A percentile compares a stretch with the other conserved stretches of the same genome.
Conservation (phyloP, 2,113 vertebrate genomes). For the Bothrops jararaca region DNA sequence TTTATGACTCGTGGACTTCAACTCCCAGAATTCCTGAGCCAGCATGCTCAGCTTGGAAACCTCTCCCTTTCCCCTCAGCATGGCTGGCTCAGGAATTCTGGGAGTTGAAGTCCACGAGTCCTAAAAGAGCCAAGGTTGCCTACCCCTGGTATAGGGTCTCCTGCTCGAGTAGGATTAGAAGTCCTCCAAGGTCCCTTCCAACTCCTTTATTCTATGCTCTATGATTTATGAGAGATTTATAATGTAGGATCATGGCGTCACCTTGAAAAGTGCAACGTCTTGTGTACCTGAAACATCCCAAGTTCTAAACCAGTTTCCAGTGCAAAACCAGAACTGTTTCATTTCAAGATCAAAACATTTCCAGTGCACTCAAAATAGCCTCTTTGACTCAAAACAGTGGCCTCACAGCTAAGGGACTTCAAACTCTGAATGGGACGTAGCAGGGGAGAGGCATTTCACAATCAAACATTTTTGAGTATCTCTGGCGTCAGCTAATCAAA, state of each 20-base stretch:
- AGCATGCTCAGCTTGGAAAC: too few relatives aligned
- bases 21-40: too few relatives aligned
- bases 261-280: neutral
- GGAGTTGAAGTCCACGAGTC: too few relatives aligned
- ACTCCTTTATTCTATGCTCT: too few relatives aligned
- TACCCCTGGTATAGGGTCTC: too few relatives aligned
- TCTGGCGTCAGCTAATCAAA: neutral
- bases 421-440: neutral
- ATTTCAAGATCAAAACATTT: neutral
- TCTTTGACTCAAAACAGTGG: neutral
- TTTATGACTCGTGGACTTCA: too few relatives aligned
- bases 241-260: neutral
- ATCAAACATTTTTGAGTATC: neutral
- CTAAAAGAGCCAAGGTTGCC: too few relatives aligned
- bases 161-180: too few relatives aligned
- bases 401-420: neutral
- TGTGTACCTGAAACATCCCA: neutral
- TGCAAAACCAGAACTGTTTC: neutral
- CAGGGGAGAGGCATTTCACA: neutral
- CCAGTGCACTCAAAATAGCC: neutral
- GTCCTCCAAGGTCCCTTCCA: too few relatives aligned
- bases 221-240: too few relatives aligned
- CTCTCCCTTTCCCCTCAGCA: too few relatives aligned
- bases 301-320: neutral
- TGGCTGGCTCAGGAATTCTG: too few relatives aligned